phyloP scores from a whole-genome alignment of 2,888 invertebrate genomes.

The Polyploca ridens region DNA sequence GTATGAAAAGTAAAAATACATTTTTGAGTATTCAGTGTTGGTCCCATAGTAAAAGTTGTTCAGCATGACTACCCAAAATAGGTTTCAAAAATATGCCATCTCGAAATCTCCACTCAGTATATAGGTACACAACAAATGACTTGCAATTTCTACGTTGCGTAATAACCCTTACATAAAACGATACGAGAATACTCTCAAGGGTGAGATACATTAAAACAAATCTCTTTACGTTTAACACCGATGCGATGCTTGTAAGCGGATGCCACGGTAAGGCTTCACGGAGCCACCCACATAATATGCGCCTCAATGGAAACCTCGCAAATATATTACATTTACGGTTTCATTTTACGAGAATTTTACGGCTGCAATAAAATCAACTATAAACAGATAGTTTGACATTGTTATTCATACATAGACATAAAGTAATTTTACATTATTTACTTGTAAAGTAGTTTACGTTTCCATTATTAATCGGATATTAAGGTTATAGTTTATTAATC shows the following conservation, averaged over 20 bases:
- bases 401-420: constrained; percentile 1
- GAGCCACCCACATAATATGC: constrained; percentile 21
- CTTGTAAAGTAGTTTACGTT: no score
- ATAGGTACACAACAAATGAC: neutral
- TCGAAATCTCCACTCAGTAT: no score
- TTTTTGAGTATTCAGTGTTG: no score
- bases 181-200: constrained; percentile 35
- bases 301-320: constrained; percentile 33
- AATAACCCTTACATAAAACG: constrained; percentile 24
- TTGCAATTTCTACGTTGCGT: neutral
- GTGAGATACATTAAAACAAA: constrained; percentile 38
- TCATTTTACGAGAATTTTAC: constrained; percentile 25
- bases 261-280: constrained; percentile 43
- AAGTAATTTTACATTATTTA: neutral
- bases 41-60: no score
- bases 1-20: no score
- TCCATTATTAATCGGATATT: no score
- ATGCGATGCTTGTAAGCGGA: constrained; percentile 40
- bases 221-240: constrained; percentile 38
- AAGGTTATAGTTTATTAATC: no score
- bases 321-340: constrained; percentile 32
- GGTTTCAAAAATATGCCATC: no score
- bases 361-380: constrained; percentile 22
- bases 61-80: no score
- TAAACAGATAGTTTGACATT: constrained; percentile 11